Evolutionary conservation across 2,888 invertebrate genomes (phyloP).

Genomic region (Amblyteles armatorius): DNA sequence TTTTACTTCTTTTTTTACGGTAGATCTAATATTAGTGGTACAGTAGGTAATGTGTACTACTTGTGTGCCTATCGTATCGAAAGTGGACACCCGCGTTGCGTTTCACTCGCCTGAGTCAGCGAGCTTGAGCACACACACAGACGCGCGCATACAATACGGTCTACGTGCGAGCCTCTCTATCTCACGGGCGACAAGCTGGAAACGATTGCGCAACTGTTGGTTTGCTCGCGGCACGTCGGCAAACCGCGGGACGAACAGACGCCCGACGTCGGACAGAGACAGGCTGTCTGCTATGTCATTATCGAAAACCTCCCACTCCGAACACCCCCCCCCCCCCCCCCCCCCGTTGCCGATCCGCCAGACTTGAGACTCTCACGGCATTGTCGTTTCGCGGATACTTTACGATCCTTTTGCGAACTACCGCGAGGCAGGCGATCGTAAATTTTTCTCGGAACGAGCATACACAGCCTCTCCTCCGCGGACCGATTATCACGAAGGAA

Average conservation of each 20-base stretch:
- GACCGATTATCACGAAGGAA: not conserved
- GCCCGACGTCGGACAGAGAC: slow-evolving; percentile 65
- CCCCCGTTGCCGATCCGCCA: slow-evolving; percentile 14
- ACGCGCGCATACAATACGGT: not conserved
- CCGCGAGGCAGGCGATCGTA: slow-evolving; percentile 49
- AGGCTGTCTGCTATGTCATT: slow-evolving; percentile 72
- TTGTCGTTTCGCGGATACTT: slow-evolving; percentile 66
- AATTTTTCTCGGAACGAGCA: slow-evolving; percentile 43
- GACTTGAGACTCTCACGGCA: slow-evolving; percentile 42
- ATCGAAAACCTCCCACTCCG: slow-evolving; percentile 62
- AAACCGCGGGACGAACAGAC: slow-evolving; percentile 42
- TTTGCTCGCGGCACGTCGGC: slow-evolving; percentile 51
- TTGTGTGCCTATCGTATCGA: slow-evolving; percentile 57
- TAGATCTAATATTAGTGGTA: slow-evolving; percentile 48
- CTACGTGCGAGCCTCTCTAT: slow-evolving; percentile 16
- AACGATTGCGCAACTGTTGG: slow-evolving; percentile 68
- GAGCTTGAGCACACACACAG: slow-evolving; percentile 38
- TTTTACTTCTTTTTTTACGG: not conserved
- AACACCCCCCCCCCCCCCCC: slow-evolving; percentile 18
- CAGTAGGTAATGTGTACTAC: slow-evolving; percentile 31
- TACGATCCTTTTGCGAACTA: slow-evolving; percentile 64
- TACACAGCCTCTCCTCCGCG: not conserved
- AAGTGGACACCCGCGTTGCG: slow-evolving; percentile 76
- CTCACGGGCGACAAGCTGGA: slow-evolving; percentile 39
- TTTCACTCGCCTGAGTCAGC: slow-evolving; percentile 78